Evolutionary conservation across 2,888 invertebrate species (phyloP), one percentile per base, ranked within the genome.

Genomic region (Hypsopygia costalis): DNA sequence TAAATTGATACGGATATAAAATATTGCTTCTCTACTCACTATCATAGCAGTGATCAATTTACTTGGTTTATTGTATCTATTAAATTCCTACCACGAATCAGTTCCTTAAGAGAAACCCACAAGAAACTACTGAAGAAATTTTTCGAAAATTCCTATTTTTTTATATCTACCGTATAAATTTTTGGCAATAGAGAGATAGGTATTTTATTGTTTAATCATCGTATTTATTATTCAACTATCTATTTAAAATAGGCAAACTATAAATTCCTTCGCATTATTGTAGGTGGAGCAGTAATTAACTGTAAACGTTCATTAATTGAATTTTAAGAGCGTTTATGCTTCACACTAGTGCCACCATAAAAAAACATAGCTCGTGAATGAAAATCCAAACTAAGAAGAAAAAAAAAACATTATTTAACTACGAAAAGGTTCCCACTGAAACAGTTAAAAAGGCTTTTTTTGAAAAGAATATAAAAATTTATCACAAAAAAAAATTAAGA

Each of bases 241-340:
- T 76, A 77, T 63, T 60, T 66, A 63, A 62, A 64, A 54, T 62
- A 67, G 52, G 77, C 73, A 77, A 80, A 74, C 67, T 76, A 81
- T 82, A 77, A 83, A 85, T 83, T 85, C 81, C 82, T 56, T 78
- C 65, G 72, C 69, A 65, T 81, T 77, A 74, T 78, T 79, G 68
- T 72, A 68, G 57, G 56, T 62, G 61, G 58, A 58, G 52, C 54
- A 58, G 51, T 38, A 44, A 40, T 44, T 58, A 54, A 53, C 47
- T 61, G 56, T 62, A 62, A 58, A 63, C 52, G 49, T 58, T 62
- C 53, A 63, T 59, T 54, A 55, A 56, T 52, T 49, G n/a, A n/a
- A n/a, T n/a, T n/a, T n/a, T n/a, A n/a, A n/a, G n/a, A n/a, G n/a
- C n/a, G n/a, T n/a, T n/a, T n/a, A n/a, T n/a, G n/a, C n/a, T n/a